These are phyloP conservation scores for Trichosurus vulpecula DNA, from an alignment of 2,797 vertebrate genomes.

Conservation along the genomic window DNA sequence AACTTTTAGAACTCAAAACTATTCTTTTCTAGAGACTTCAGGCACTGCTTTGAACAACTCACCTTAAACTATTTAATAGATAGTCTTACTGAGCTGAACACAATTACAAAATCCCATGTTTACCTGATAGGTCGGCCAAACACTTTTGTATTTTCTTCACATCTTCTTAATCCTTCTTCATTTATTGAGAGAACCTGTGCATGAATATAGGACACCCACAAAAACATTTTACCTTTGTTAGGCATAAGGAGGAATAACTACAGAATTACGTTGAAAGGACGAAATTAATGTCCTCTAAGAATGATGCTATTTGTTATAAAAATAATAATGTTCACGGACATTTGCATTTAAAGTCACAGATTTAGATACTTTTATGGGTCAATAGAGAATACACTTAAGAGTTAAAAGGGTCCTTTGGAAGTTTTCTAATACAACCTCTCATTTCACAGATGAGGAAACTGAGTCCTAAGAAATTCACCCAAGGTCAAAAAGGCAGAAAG, in stretches of 20 bases:
- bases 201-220: background rate
- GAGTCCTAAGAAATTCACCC: background rate
- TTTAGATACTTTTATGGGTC: background rate
- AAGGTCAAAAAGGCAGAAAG: background rate
- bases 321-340: background rate
- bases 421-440: background rate
- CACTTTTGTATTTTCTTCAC: conserved; percentile 92
- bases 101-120: background rate
- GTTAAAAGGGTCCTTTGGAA: background rate
- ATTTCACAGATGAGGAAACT: accelerated
- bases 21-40: background rate
- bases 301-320: background rate
- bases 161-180: conserved; percentile 91
- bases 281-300: background rate
- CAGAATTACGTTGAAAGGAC: accelerated
- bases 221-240: accelerated
- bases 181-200: conserved; percentile 92
- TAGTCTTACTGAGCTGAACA: accelerated
- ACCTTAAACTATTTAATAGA: background rate
- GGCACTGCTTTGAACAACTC: background rate
- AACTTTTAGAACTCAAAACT: background rate
- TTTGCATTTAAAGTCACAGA: background rate
- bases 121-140: conserved; percentile 93
- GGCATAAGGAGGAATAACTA: accelerated
- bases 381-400: background rate